Base-by-base conservation (phyloP, 2,888 invertebrate species). In the Incurvaria masculella region DNA sequence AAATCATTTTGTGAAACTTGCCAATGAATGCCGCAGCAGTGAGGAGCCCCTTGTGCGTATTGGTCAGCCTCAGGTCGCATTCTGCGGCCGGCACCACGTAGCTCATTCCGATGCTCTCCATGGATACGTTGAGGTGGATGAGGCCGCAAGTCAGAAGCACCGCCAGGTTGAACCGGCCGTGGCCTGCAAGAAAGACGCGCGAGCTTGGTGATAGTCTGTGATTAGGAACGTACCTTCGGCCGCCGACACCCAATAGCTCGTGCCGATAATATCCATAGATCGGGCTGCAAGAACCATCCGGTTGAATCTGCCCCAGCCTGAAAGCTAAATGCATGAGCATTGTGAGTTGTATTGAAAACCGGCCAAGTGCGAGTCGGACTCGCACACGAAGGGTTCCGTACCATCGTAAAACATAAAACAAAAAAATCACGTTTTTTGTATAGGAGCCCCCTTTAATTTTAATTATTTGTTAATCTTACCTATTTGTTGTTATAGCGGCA, bases 91-190 rank as follows among this genome's bases (percentile, higher is more conserved):
- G 84, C 60, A 85, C 79, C 44, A 85, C 81, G 57, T 86, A 82
- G 63, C 86, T 82, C 66, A 86, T 82, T 47, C 83, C 82, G 57
- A 86, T 81, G 0, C 84, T 84, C 66, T 87, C 87, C 64, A 85
- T 81, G 55, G 86, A 86, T 1, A 86, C 85, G 55, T 83, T 78
- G 68, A 86, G 80, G 58, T 87, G 75, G 51, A 84, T 83, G 6
- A 85, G 68, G 0, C 87, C 87, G 47, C 82, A 76, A n/a, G 82
- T 81, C 43, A 87, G 59, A 21, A 86, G 63, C 17, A 87, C 71
- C 49, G 79, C 61, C 55, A 82, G 62, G 63, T 87, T 86, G 64
- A 84, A 84, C 52, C 69, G 72, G 3, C 87, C 87, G 57, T 82
- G 81, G 40, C 83, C 84, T 75, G 70, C 33, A 6, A 5, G 10